Conservation (phyloP, 2,888 invertebrate species). For the Tromatobia lineatoria region DNA sequence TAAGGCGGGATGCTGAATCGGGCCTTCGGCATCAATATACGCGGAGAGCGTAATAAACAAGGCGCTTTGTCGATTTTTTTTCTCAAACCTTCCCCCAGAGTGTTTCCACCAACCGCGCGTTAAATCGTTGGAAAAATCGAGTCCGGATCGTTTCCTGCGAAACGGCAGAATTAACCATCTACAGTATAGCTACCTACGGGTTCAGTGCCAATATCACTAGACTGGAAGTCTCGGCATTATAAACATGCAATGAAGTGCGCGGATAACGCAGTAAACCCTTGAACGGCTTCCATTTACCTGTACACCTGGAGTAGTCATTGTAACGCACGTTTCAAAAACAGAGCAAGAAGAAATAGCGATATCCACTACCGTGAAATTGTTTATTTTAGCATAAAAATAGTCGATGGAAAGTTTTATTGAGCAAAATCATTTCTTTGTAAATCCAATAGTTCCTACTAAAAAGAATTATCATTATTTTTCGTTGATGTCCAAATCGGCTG, state of each 20-base stretch:
- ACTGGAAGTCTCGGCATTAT: not conserved
- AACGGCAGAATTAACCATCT: slow-evolving; percentile 10
- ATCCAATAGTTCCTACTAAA: too few species aligned
- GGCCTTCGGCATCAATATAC: not conserved
- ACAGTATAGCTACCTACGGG: not conserved
- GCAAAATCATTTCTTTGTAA: too few species aligned
- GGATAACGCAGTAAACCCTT: not conserved
- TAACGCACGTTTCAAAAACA: too few species aligned
- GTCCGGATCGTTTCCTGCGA: not conserved
- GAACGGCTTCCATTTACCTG: not conserved
- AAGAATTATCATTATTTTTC: too few species aligned
- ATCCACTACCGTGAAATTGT: too few species aligned
- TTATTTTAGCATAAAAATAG: too few species aligned
- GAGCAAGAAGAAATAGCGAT: too few species aligned
- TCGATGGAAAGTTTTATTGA: too few species aligned
- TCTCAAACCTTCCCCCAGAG: not conserved
- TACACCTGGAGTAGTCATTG: too few species aligned
- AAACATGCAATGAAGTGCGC: not conserved
- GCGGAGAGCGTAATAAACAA: slow-evolving; percentile 9
- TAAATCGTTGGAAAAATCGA: slow-evolving; percentile 8
- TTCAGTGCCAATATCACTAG: not conserved
- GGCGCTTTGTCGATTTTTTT: slow-evolving; percentile 9
- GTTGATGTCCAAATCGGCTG: too few species aligned
- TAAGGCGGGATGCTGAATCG: not conserved
- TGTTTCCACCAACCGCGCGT: not conserved